Percentiles rank a stretch among this genome's conserved stretches.
phyloP scores from a whole-genome alignment of 2,797 vertebrate species.

The Brachyrhaphis roseni region DNA sequence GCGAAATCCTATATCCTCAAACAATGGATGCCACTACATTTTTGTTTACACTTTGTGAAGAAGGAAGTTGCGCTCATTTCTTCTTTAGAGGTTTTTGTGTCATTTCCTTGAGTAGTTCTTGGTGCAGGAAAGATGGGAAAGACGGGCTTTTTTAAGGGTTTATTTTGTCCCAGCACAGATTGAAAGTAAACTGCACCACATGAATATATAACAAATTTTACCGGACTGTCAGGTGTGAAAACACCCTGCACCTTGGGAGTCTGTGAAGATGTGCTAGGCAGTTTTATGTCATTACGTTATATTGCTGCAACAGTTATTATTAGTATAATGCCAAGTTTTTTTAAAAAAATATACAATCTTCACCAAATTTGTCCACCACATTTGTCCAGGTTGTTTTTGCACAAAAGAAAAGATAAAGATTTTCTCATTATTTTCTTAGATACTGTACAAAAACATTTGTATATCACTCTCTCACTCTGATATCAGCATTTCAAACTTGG shows the following conservation, averaged over 20 bases:
- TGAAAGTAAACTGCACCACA: too few relatives aligned
- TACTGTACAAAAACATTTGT: neutral
- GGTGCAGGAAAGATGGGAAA: too few relatives aligned
- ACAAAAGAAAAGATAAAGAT: neutral
- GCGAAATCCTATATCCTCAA: too few relatives aligned
- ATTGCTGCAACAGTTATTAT: neutral
- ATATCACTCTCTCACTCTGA: neutral
- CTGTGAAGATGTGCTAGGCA: neutral
- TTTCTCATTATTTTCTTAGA: neutral
- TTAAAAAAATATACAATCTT: too few relatives aligned
- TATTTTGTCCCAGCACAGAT: too few relatives aligned
- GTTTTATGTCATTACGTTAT: neutral
- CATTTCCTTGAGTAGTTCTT: neutral
- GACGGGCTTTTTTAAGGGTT: too few relatives aligned
- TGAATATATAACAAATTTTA: too few relatives aligned
- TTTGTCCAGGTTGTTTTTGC: neutral
- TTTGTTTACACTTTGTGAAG: neutral
- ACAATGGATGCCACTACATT: neutral
- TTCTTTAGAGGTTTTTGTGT: too few relatives aligned
- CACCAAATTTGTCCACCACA: too few relatives aligned
- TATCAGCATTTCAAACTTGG: neutral
- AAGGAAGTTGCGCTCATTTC: too few relatives aligned
- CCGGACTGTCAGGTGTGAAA: too few relatives aligned
- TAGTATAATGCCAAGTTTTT: neutral
- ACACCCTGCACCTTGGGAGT: neutral